phyloP scores from a whole-genome alignment of 2,797 vertebrate species.

The Strix occidentalis region DNA sequence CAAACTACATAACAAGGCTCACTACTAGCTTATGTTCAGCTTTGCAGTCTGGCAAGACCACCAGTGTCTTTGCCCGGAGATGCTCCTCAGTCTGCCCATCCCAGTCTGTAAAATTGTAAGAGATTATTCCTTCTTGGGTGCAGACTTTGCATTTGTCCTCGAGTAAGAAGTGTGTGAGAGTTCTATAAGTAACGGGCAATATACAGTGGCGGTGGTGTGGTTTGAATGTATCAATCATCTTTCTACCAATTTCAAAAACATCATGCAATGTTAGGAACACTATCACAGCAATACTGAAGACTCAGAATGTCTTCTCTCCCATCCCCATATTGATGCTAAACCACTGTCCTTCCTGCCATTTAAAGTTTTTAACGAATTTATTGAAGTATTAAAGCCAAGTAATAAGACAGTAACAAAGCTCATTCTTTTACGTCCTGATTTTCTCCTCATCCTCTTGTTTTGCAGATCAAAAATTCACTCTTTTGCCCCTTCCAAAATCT shows the following conservation, averaged over 20 bases:
- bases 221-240: neutral
- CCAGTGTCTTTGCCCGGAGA: neutral
- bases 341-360: neutral
- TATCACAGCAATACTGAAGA: neutral
- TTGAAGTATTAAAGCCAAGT: conserved; percentile 37
- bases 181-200: neutral
- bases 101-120: neutral
- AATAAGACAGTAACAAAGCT: conserved; percentile 11
- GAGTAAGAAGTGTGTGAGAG: neutral
- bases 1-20: neutral
- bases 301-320: neutral
- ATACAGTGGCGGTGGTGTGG: neutral
- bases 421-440: neutral
- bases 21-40: neutral
- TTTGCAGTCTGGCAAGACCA: neutral
- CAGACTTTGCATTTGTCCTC: neutral
- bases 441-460: neutral
- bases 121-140: neutral
- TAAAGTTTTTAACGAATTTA: neutral
- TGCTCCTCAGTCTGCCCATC: neutral
- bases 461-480: neutral
- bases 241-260: conserved; percentile 24
- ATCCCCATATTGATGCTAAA: neutral
- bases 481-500: neutral
- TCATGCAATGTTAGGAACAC: neutral